phyloP scores from a whole-genome alignment of 2,888 invertebrate species.

The Patella depressa region DNA sequence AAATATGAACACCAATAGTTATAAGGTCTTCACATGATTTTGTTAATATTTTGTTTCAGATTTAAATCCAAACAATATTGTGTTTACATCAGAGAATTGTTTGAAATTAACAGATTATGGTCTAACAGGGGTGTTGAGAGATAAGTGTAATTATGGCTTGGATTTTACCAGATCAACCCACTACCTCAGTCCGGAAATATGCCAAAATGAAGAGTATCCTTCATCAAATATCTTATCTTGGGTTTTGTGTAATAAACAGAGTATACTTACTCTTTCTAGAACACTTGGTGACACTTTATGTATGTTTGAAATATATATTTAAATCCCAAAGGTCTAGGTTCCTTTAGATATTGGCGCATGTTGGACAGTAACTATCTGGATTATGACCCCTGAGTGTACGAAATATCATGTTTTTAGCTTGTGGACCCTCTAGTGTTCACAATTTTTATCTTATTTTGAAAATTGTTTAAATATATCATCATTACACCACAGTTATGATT shows the following conservation, averaged over 20 bases:
- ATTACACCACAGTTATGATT: too few relatives aligned
- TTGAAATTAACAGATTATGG: conserved; percentile 69
- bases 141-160: conserved; percentile 52
- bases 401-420: too few relatives aligned
- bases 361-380: too few relatives aligned
- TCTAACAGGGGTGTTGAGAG: conserved; percentile 57
- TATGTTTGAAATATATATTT: too few relatives aligned
- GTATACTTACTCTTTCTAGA: neutral
- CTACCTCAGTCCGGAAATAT: conserved; percentile 68
- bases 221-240: conserved; percentile 21
- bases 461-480: too few relatives aligned
- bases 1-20: too few relatives aligned
- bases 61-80: conserved; percentile 67
- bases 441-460: too few relatives aligned
- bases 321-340: too few relatives aligned
- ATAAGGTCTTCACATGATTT: neutral
- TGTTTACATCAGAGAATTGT: conserved; percentile 54
- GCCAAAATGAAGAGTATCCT: conserved; percentile 67
- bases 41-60: conserved; percentile 46
- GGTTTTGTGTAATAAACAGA: neutral
- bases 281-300: too few relatives aligned
- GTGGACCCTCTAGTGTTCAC: too few relatives aligned
- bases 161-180: conserved; percentile 68
- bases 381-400: too few relatives aligned
- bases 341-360: too few relatives aligned